These are phyloP conservation scores for Andrena dorsata DNA, from an alignment of 2,888 invertebrate species.

Conservation along the genomic window DNA sequence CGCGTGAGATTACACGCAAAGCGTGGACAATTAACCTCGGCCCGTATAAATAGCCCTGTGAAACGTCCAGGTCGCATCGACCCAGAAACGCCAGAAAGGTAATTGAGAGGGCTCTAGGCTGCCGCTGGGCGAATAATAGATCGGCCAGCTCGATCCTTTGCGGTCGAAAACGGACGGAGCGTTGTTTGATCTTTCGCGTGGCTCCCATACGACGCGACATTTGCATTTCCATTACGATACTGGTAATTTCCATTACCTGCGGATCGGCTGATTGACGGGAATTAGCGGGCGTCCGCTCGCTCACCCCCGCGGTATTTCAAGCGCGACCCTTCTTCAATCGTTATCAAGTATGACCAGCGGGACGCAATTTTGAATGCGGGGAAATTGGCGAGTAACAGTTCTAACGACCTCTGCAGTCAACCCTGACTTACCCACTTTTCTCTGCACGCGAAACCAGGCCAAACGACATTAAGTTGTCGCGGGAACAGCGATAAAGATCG, in stretches of 20 bases:
- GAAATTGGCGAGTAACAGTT: too few relatives aligned
- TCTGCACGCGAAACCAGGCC: too few relatives aligned
- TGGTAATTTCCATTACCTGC: conserved; percentile 37
- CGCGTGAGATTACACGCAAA: conserved; percentile 2
- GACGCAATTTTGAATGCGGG: too few relatives aligned
- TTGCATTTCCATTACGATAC: conserved; percentile 56
- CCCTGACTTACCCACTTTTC: too few relatives aligned
- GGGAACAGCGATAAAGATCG: too few relatives aligned
- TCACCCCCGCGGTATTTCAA: too few relatives aligned
- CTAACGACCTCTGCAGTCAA: too few relatives aligned
- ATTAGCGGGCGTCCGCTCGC: neutral
- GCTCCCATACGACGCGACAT: conserved; percentile 40
- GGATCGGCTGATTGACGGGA: neutral
- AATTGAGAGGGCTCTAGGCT: conserved; percentile 50
- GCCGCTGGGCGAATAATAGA: conserved; percentile 47
- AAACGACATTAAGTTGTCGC: too few relatives aligned
- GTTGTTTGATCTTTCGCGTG: conserved; percentile 54
- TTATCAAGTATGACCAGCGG: too few relatives aligned
- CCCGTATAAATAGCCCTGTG: conserved; percentile 50
- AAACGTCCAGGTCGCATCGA: conserved; percentile 58
- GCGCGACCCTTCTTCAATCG: too few relatives aligned
- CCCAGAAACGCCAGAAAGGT: conserved; percentile 54
- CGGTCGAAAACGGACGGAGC: conserved; percentile 11
- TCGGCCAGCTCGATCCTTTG: conserved; percentile 39
- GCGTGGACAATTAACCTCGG: conserved; percentile 36